Conservation (phyloP, 2,797 vertebrate genomes). For the Esox lucius region DNA sequence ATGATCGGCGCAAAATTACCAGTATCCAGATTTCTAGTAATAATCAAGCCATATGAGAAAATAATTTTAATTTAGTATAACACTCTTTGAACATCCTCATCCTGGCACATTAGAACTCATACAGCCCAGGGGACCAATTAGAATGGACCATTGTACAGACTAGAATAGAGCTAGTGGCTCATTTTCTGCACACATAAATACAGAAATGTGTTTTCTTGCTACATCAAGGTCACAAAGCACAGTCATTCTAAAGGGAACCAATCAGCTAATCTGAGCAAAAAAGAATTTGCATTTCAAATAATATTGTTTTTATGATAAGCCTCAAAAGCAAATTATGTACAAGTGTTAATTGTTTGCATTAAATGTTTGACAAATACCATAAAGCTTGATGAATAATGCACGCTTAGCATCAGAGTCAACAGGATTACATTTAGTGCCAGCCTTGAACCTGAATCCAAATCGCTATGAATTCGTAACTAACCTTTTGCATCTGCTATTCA, state of each 20-base stretch:
- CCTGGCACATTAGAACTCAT: conserved; percentile 42
- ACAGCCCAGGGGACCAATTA: conserved; percentile 64
- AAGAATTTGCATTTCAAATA: not conserved
- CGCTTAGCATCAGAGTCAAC: not conserved
- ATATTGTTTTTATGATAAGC: not conserved
- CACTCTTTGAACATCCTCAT: conserved; percentile 32
- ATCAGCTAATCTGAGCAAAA: not conserved
- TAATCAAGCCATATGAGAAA: conserved; percentile 31
- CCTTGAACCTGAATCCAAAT: not conserved
- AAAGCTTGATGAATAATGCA: not conserved
- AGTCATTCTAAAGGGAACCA: not conserved
- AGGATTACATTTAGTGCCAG: not conserved
- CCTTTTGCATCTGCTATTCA: not conserved
- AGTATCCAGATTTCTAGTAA: conserved; percentile 39
- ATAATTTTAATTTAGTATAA: conserved; percentile 40
- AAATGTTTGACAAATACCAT: not conserved
- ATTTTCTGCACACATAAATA: conserved; percentile 20
- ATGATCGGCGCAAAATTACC: not conserved
- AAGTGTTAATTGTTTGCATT: conserved; percentile 4
- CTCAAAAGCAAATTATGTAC: not conserved
- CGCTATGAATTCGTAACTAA: not conserved
- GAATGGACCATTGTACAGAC: conserved; percentile 40
- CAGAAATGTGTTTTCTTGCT: not conserved
- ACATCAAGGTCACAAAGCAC: conserved; percentile 1
- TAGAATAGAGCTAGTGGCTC: not conserved